A percentile compares a stretch with the other conserved stretches of the same genome.
phyloP scores from a whole-genome alignment of 2,797 vertebrate genomes.

The Corythornis leucogaster region DNA sequence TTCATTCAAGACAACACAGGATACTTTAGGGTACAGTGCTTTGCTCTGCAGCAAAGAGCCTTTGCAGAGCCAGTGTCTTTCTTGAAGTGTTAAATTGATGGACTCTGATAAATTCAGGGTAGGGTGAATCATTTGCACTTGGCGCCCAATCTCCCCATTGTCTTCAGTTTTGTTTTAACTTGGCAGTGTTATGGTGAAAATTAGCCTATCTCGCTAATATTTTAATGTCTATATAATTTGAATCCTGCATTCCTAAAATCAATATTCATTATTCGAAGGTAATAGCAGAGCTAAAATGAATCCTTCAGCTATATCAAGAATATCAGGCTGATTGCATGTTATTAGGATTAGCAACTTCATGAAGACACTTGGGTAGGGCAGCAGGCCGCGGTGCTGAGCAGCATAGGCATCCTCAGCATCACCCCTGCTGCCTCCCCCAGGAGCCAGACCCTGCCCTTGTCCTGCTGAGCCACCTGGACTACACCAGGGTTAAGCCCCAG shows the following conservation, averaged over 20 bases:
- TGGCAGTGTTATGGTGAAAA: not conserved
- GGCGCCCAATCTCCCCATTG: not conserved
- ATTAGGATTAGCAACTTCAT: not conserved
- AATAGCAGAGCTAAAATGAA: not conserved
- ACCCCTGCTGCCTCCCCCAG: accelerated
- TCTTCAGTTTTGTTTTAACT: conserved; percentile 1
- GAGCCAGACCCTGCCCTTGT: not conserved
- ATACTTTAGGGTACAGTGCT: not conserved
- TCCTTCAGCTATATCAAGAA: not conserved
- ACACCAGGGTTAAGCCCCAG: accelerated
- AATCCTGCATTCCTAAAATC: not conserved
- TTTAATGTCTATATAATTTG: not conserved
- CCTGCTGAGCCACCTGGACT: not conserved
- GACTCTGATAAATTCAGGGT: not conserved
- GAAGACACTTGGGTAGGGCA: not conserved
- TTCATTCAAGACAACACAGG: not conserved
- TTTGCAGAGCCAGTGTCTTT: not conserved
- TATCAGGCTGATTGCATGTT: not conserved
- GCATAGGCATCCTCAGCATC: not conserved
- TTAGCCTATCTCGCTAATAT: conserved; percentile 10
- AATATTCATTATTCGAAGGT: not conserved
- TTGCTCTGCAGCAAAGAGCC: not conserved
- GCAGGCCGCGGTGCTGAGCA: not conserved
- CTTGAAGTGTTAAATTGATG: not conserved
- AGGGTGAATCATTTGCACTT: not conserved